Percentiles rank a stretch among this genome's conserved stretches.
Conservation (phyloP, 2,888 invertebrate genomes). For the Xanthia togata region DNA sequence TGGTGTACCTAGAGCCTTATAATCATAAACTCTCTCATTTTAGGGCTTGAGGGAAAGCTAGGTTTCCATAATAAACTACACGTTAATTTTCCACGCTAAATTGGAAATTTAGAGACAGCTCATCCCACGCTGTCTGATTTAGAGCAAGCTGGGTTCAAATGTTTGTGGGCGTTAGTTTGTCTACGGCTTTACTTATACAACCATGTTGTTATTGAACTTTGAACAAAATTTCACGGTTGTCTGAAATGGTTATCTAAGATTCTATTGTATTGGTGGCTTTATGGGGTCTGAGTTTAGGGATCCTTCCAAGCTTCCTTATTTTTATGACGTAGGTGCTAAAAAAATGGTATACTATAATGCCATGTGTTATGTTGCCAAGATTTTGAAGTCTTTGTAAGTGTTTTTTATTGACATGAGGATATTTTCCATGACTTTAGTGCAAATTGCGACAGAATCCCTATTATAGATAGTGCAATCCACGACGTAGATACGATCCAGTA, state of each 20-base stretch:
- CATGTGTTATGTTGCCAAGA: too few relatives aligned
- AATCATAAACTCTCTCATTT: not conserved
- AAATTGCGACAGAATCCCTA: too few relatives aligned
- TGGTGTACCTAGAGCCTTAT: too few relatives aligned
- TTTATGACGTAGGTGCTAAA: too few relatives aligned
- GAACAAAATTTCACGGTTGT: constrained; percentile 31
- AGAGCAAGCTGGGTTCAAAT: constrained; percentile 26
- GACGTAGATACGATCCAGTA: too few relatives aligned
- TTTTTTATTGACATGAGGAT: too few relatives aligned
- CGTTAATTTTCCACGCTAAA: constrained; percentile 60
- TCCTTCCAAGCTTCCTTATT: too few relatives aligned
- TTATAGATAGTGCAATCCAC: too few relatives aligned
- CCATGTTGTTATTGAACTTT: constrained; percentile 15
- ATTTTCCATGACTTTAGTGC: too few relatives aligned
- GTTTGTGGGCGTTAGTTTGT: constrained; percentile 34
- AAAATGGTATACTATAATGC: too few relatives aligned
- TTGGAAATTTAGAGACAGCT: constrained; percentile 53
- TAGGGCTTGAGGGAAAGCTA: constrained; percentile 26
- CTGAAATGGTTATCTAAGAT: constrained; percentile 8
- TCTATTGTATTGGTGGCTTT: constrained; percentile 5
- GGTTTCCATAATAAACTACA: constrained; percentile 28
- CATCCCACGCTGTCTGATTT: constrained; percentile 44
- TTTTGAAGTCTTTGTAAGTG: too few relatives aligned
- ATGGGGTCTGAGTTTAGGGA: not conserved
- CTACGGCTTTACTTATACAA: constrained; percentile 1